Base-by-base conservation (phyloP, 2,113 vertebrate genomes). In the Daubentonia madagascariensis region DNA sequence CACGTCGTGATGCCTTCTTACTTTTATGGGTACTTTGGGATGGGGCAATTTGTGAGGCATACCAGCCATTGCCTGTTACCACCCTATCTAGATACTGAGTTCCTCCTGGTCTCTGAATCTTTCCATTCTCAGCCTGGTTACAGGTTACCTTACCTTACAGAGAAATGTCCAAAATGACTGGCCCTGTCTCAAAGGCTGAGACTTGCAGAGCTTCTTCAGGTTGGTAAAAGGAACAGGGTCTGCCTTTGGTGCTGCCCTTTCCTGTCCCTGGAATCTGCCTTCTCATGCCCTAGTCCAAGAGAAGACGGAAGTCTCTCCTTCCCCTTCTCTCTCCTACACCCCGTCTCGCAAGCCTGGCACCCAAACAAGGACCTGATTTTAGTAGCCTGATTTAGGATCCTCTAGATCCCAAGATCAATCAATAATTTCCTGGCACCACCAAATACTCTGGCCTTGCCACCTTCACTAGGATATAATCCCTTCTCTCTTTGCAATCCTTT, bases 1-100 rank as follows among this genome's bases (percentile, higher is more conserved):
- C 30, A 11, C 13, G 0, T 4, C 6, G 48, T 0, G 32, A 25
- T 17, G 37, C 10, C 63, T 8, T 61, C 13, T 40, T 0, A 16
- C 50, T 63, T 45, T 23, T 6, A 8, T 10, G 25, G 61, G 78
- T 43, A 37, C 13, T 52, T 1, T 1, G 17, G 52, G 43, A 50
- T 5, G 6, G 6, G 84, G 13, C 5, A 1, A 28, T 54, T 65
- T 54, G 20, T 25, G 54, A 50, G 48, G 18, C 20, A 13, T 8
- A 22, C 45, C n/a, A 59, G 57, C 10, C 25, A 40, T 11, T 17
- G 25, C 45, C 54, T n/a, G 3, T 37, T n/a, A 22, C 52, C 57
- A 20, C 37, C 54, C 8, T 59, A n/a, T 63, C 32, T 6, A 18
- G n/a, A 37, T 35, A 40, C 22, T 8, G 23, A 75, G 70, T 37